Base-by-base conservation (phyloP, 2,113 vertebrate species). In the Apteryx mantelli region DNA sequence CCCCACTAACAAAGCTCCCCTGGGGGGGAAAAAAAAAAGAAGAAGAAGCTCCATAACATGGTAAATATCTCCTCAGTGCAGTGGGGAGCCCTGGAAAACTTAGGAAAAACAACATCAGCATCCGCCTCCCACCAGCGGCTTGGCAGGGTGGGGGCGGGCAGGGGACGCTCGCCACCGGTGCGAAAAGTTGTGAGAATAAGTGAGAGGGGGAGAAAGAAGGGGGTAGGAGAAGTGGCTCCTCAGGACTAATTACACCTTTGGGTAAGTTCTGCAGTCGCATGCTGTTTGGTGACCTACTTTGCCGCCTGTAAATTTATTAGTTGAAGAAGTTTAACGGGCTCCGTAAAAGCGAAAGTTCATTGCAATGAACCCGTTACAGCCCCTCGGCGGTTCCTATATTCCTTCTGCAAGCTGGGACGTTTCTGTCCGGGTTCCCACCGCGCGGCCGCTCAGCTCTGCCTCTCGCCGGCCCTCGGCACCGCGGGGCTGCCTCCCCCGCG, bases 201-300 rank as follows among this genome's bases (percentile, higher is more conserved):
- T 69, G 17, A 71, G 56, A 71, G 14, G 63, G 28, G 24, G 40
- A 0, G 0, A 93, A 76, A 79, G 9, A 48, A 81, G 4, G 28
- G 71, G 75, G 36, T 52, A 46, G 44, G 82, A 96, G 42, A 75
- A 1, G 21, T 60, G 83, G 85, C 58, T 91, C 85, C 92, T 91
- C 91, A 85, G 83, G n/a, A 93, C 78, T 98, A 97, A 98, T 98
- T 95, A 97, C 79, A 95, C 71, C 42, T 20, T 53, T 79, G 88
- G 93, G 93, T 96, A 80, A 86, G 80, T 91, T 83, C 44, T 69
- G 52, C 50, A 87, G 91, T 90, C 93, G 96, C 95, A 91, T 80
- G 96, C 97, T 98, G 97, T 65, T 98, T 82, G 40, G 42, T 98
- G 97, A 98, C 97, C 97, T 93, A 98, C 86, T 97, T 98, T 96